Evolutionary conservation across 1,140 invertebrate species (phyloP), one percentile per base, ranked within the genome.

Genomic region (Halyomorpha halys): DNA sequence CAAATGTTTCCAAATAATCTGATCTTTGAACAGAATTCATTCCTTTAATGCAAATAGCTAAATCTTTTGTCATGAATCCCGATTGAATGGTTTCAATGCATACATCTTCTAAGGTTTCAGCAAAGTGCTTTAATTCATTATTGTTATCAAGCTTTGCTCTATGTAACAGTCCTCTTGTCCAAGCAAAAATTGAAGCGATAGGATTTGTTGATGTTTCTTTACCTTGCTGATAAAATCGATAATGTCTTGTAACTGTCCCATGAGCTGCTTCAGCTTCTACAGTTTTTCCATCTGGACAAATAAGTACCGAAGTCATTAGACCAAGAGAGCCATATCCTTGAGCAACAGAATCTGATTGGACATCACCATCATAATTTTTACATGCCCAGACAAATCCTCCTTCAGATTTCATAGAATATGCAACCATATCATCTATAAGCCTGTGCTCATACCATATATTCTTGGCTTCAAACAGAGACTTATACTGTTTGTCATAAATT

Each of bases 301-400:
- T 75, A 15, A 98, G 78, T 0, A 97, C 94, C 27, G 91, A 95
- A 0, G 94, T 97, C 94, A 98, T 97, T 69, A 98, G 79, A 63
- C 94, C 94, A 19, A 97, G 76, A 3, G 93, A 97, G 25, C 90
- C 89, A 71, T 86, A 91, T 68, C 94, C 94, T 78, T 98, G 94
- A 69, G 95, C 95, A 18, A 98, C 90, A 6, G 92, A 94, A 76
- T 99, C 96, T 0, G 91, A 96, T 75, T 99, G 96, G 0, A 99
- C 97, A 79, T 99, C 97, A 44, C 97, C 97, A 74, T 99, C 97
- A 74, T 99, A 99, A 74, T 99, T 99, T 75, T 99, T 99, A 77
- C 96, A 91, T 21, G 96, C 94, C 96, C 97, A 99, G 0, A 99
- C 94, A 78, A 98, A 99, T 62, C 95, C 96, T 69, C 97, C 97